Evolutionary conservation across 2,888 invertebrate species (phyloP).

Genomic region (Timandra comae): DNA sequence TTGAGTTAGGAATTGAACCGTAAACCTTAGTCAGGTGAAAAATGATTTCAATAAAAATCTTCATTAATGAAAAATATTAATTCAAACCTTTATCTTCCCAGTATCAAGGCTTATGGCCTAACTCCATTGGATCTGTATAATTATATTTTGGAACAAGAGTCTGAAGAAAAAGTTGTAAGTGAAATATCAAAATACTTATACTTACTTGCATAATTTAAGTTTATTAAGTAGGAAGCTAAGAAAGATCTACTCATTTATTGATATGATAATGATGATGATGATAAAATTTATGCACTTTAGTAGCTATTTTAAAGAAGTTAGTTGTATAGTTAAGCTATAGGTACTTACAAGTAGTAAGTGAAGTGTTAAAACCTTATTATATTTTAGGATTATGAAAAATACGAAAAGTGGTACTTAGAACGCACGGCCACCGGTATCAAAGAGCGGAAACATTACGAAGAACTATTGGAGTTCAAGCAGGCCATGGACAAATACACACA

Average conservation of each 20-base stretch:
- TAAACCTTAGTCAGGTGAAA: no score
- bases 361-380: no score
- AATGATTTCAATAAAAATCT: no score
- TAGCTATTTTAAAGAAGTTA: background rate
- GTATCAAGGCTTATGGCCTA: conserved; percentile 47
- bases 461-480: conserved; percentile 37
- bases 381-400: conserved; percentile 50
- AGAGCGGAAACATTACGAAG: conserved; percentile 37
- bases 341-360: background rate
- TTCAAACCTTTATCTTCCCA: conserved; percentile 27
- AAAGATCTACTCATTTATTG: no score
- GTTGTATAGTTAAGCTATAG: conserved; percentile 5
- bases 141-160: conserved; percentile 33
- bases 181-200: background rate
- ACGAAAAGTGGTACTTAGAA: conserved; percentile 47
- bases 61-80: no score
- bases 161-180: conserved; percentile 34
- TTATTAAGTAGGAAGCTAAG: no score
- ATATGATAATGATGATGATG: no score
- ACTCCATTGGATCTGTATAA: conserved; percentile 37
- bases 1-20: no score
- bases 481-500: conserved; percentile 30
- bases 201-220: no score
- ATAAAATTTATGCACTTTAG: no score
- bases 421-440: conserved; percentile 44